Base-by-base conservation (phyloP, 2,113 vertebrate species). In the Bos indicus region DNA sequence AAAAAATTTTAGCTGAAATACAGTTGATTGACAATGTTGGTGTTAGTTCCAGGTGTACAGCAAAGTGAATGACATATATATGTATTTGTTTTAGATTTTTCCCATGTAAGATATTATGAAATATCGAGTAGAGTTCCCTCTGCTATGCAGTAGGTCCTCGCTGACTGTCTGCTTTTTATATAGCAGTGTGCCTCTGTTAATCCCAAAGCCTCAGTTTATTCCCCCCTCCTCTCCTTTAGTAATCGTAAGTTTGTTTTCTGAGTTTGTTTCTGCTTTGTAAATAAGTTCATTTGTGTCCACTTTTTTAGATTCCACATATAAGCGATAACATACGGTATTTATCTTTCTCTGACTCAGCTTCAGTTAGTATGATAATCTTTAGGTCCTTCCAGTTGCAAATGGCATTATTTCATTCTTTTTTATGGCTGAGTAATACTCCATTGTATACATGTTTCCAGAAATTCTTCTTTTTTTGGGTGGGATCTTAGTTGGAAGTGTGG, bases 41-140 rank as follows among this genome's bases (percentile, higher is more conserved):
- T 19, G 16, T 19, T 21, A 6, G 78, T 21, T 81, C 12, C 46
- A 52, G 16, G 9, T 2, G 5, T 3, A 7, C 9, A 81, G 46
- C 46, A 21, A 21, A 21, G 46, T 12, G 78, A 33, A 3, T 28
- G 74, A 43, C 23, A 26, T 7, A 3, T 3, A 3, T 1, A 1
- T 11, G 15, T 19, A 2, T 30, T 11, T 26, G 43, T 26, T 9
- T 28, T 2, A 51, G 46, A 10, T 33, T 33, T 30, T 51, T 51
- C 28, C 16, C 9, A 6, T 51, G 1, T 21, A 21, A 16, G 16
- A 19, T 6, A 0, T 19, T 12, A 10, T 0, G 2, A 0, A 19
- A 33, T 1, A 3, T 0, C 51, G 28, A 81, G 78, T 1, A 19
- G 46, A 19, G 46, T 1, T 6, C 46, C 16, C 16, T 81, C 9